Evolutionary conservation across 2,888 invertebrate genomes (phyloP).

Genomic region (Hesperia comma): DNA sequence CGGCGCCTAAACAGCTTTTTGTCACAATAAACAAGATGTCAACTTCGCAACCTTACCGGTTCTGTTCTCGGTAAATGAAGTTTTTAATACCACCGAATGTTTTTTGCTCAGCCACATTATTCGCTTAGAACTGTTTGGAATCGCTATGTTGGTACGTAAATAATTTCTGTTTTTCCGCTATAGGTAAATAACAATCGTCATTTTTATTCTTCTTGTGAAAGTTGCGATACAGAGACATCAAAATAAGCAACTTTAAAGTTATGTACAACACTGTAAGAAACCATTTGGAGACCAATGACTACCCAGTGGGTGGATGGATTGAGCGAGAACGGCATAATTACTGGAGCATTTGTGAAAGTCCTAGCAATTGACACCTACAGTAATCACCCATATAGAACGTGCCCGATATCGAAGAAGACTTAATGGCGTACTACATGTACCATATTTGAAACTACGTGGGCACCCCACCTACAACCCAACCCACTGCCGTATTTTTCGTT

Average conservation of each 20-base stretch:
- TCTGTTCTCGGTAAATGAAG: background rate
- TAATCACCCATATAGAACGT: constrained; percentile 52
- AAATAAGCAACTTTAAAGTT: background rate
- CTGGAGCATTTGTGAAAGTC: constrained; percentile 48
- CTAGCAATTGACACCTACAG: constrained; percentile 47
- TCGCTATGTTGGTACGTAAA: background rate
- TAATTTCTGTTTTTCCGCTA: background rate
- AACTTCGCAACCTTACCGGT: constrained; percentile 10
- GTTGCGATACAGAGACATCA: background rate
- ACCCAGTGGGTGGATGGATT: constrained; percentile 3
- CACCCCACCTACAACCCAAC: constrained; percentile 74
- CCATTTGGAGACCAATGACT: background rate
- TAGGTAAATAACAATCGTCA: background rate
- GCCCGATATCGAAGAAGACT: constrained; percentile 63
- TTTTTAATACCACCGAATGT: background rate
- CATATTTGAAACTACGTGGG: constrained; percentile 73
- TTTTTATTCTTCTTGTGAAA: background rate
- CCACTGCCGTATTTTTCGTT: constrained; percentile 72
- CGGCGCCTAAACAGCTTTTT: constrained; percentile 71
- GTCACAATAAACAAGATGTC: constrained; percentile 44
- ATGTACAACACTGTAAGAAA: background rate
- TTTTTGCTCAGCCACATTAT: constrained; percentile 1
- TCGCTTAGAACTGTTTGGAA: background rate
- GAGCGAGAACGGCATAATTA: constrained; percentile 31
- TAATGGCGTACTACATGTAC: constrained; percentile 72